Evolutionary conservation across 1,140 invertebrate species (phyloP).

Genomic region (Scylla paramamosain): DNA sequence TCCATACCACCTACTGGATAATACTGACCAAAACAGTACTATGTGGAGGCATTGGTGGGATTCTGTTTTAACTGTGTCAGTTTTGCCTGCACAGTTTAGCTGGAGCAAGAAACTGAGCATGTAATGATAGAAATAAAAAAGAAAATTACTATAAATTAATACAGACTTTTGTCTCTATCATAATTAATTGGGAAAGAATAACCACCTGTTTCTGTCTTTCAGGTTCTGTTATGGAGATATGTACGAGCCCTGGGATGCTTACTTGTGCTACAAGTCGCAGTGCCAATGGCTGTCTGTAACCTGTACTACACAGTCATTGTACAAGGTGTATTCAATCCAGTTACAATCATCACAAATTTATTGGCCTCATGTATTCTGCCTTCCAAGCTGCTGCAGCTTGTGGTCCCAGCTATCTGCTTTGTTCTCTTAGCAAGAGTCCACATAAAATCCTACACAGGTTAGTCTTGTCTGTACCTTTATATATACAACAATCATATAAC

Average conservation of each 20-base stretch:
- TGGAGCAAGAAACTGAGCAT: too few relatives aligned
- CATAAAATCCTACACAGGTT: constrained; percentile 53
- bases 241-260: constrained; percentile 46
- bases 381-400: constrained; percentile 28
- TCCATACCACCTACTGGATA: too few relatives aligned
- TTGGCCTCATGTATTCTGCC: neutral
- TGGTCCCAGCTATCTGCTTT: constrained; percentile 25
- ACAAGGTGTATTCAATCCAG: constrained; percentile 29
- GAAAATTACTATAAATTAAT: too few relatives aligned
- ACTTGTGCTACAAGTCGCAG: constrained; percentile 34
- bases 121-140: too few relatives aligned
- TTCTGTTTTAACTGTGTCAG: too few relatives aligned
- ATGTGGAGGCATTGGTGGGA: too few relatives aligned
- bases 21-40: too few relatives aligned
- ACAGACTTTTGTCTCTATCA: too few relatives aligned
- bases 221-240: constrained; percentile 51
- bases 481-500: too few relatives aligned
- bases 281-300: constrained; percentile 46
- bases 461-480: neutral
- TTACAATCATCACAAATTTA: constrained; percentile 9
- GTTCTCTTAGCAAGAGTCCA: constrained; percentile 43
- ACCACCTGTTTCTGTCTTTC: neutral
- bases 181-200: neutral
- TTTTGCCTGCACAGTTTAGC: too few relatives aligned
- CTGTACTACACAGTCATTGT: constrained; percentile 52